Percentiles rank a stretch among this genome's conserved stretches.
phyloP scores from a whole-genome alignment of 2,888 invertebrate genomes.

The Melieria picta region DNA sequence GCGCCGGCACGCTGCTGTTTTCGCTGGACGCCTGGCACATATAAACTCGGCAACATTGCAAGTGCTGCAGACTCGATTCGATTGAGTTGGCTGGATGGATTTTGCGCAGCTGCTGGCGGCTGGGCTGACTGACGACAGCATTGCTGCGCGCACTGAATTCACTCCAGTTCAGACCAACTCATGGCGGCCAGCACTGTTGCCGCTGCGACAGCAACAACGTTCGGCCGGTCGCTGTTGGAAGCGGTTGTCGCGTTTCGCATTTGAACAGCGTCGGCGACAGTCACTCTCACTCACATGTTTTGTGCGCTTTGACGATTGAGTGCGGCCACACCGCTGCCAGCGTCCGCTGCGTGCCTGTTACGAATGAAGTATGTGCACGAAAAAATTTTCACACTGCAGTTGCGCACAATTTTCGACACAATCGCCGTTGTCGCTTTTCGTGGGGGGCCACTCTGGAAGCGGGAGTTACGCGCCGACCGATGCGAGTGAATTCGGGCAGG shows the following conservation, averaged over 20 bases:
- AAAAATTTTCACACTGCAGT: constrained; percentile 10
- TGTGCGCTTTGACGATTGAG: background rate
- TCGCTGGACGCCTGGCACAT: constrained; percentile 48
- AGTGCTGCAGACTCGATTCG: constrained; percentile 46
- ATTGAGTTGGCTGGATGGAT: constrained; percentile 25
- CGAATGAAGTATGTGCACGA: constrained; percentile 41
- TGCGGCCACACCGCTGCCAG: background rate
- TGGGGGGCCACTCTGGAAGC: too few relatives aligned
- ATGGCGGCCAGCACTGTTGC: background rate
- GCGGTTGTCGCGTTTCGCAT: background rate
- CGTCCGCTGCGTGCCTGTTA: constrained; percentile 42
- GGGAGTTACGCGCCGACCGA: too few relatives aligned
- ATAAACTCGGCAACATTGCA: constrained; percentile 59
- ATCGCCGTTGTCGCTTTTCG: too few relatives aligned
- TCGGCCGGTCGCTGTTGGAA: background rate
- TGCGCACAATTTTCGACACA: too few relatives aligned
- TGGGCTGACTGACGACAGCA: background rate
- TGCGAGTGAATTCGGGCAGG: too few relatives aligned
- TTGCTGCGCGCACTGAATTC: background rate
- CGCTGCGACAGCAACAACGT: background rate
- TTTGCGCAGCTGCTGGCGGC: constrained; percentile 6
- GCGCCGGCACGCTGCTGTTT: constrained; percentile 11
- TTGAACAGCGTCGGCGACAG: background rate
- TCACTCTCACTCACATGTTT: background rate
- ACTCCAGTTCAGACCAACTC: too few relatives aligned